These are phyloP conservation scores for Epirrita christyi DNA, from an alignment of 2,888 invertebrate species.

Conservation along the genomic window DNA sequence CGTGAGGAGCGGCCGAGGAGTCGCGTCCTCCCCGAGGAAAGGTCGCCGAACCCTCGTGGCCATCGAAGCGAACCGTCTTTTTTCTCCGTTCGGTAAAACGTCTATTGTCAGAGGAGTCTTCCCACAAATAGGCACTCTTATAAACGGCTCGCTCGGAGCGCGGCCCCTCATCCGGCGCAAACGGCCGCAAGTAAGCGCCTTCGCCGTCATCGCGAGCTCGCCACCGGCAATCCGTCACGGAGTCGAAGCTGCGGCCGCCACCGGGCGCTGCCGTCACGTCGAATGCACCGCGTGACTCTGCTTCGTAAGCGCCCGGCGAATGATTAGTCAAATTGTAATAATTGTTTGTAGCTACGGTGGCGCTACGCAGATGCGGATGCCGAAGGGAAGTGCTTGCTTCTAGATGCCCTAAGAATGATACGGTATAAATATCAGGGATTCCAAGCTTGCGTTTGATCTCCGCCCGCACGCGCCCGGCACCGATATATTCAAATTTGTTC, in stretches of 20 bases:
- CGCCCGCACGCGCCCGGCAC: conserved; percentile 74
- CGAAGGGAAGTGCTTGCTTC: conserved; percentile 80
- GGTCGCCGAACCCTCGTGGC: conserved; percentile 86
- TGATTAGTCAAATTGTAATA: conserved; percentile 85
- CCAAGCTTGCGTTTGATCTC: conserved; percentile 45
- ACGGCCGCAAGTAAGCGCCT: conserved; percentile 75
- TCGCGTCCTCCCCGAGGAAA: conserved; percentile 84
- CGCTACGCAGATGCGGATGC: conserved; percentile 77
- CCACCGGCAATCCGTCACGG: conserved; percentile 78
- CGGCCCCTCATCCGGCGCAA: conserved; percentile 76
- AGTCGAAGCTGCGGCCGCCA: conserved; percentile 79
- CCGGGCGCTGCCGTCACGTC: conserved; percentile 64
- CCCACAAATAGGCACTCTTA: conserved; percentile 85
- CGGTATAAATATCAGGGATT: conserved; percentile 59
- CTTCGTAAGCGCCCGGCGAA: conserved; percentile 74
- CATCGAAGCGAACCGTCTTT: conserved; percentile 96
- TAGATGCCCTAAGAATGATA: conserved; percentile 84
- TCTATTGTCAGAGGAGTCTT: conserved; percentile 89
- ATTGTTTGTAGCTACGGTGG: conserved; percentile 81
- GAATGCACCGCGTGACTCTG: conserved; percentile 66
- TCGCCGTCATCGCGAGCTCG: conserved; percentile 80
- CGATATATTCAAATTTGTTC: conserved; percentile 33
- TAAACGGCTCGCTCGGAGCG: conserved; percentile 77
- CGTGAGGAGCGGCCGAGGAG: conserved; percentile 76
- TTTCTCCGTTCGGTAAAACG: conserved; percentile 95